Base-by-base conservation (phyloP, 2,797 vertebrate genomes). In the Kryptopterus vitreolus region DNA sequence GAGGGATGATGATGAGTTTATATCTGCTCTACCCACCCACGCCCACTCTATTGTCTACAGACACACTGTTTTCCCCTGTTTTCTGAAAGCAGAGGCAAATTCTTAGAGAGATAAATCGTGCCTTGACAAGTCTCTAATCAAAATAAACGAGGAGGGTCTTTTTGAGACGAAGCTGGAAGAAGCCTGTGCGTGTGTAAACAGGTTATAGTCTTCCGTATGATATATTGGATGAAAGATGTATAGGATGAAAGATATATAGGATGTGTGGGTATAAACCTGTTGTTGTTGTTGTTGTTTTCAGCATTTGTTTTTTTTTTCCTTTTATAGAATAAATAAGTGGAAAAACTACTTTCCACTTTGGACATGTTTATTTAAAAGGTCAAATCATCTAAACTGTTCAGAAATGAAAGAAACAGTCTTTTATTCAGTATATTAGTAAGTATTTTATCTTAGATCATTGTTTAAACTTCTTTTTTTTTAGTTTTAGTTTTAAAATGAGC, bases 61-160 rank as follows among this genome's bases (percentile, higher is more conserved):
- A 18, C 24, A 16, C 15, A 15, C 46, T 46, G 26, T 20, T 15
- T 29, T 13, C 8, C 6, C 43, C 38, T 43, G 38, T 61, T 80
- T 78, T 65, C 79, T 26, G 18, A 62, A 71, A 82, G 73, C 55
- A 58, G 46, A 18, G 22, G 48, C 46, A 12, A 69, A 20, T 1
- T 7, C 22, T 31, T 20, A n/a, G 65, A 35, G 22, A 31, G 6
- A 33, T 29, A 15, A 50, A 2, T 58, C 10, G 1, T 83, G 84
- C 78, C 77, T 62, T 43, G 77, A 81, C 85, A 78, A 48, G 84
- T 73, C 58, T 20, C 29, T 16, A 20, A 29, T 46, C 33, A 70
- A 8, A 33, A 70, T 22, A 26, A 24, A 5, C 1, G 8, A 12
- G 48, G 8, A 12, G 48, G 46, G 38, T 35, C n/a, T 61, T 48